Conservation (phyloP, 2,888 invertebrate genomes). For the Cryptus viduatorius region DNA sequence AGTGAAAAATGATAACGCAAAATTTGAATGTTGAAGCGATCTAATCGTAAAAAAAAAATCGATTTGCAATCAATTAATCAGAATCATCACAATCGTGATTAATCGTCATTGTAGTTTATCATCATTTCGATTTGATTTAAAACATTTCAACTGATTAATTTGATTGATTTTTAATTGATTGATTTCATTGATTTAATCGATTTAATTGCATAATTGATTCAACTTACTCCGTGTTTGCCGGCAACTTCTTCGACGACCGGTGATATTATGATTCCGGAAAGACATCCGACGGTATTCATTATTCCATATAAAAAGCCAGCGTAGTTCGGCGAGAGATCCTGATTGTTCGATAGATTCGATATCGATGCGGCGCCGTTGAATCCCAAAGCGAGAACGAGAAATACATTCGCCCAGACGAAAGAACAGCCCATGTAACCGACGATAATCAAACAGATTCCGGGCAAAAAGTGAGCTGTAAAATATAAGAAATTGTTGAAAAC, state of each 20-base stretch:
- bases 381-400: slow-evolving; percentile 78
- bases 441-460: slow-evolving; percentile 85
- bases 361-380: slow-evolving; percentile 85
- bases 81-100: too few relatives aligned
- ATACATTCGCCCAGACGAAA: slow-evolving; percentile 76
- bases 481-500: not conserved
- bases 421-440: slow-evolving; percentile 79
- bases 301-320: slow-evolving; percentile 91
- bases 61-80: too few relatives aligned
- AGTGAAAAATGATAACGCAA: not conserved
- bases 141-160: too few relatives aligned
- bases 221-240: slow-evolving; percentile 85
- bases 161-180: not conserved
- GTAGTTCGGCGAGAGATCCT: slow-evolving; percentile 91
- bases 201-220: not conserved
- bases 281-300: slow-evolving; percentile 90
- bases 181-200: not conserved
- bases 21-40: too few relatives aligned
- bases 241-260: slow-evolving; percentile 89
- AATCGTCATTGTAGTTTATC: too few relatives aligned
- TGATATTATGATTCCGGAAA: slow-evolving; percentile 90
- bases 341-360: slow-evolving; percentile 85
- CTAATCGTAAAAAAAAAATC: too few relatives aligned
- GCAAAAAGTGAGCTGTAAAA: slow-evolving; percentile 87
- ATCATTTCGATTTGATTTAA: too few relatives aligned